Base-by-base conservation (phyloP, 2,113 vertebrate species). In the Actinemys pallida region DNA sequence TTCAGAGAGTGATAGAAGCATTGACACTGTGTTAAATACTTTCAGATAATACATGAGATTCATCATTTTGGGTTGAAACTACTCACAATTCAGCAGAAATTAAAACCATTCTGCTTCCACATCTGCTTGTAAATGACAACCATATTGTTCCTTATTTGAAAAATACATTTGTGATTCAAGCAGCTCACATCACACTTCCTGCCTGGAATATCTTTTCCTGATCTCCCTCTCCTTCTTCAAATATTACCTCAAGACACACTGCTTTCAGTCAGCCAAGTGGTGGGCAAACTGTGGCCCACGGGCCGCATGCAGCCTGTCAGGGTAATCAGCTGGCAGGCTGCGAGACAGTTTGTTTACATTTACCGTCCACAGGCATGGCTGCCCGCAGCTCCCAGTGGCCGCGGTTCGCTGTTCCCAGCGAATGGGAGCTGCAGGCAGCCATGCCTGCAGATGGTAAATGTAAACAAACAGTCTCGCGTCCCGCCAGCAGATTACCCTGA, bases 1-100 rank as follows among this genome's bases (percentile, higher is more conserved):
- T 72, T 53, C 9, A 79, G 2, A 1, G 2, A 53, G 39, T 65
- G 0, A 1, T 75, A 85, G 35, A 90, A 89, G 3, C 25, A 65
- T 24, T 86, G 65, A 16, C 27, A 78, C 35, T 75, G 9, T 22
- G 11, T 22, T 94, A 81, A 92, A 87, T 79, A 42, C 22, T 87
- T 95, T 81, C 12, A 45, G 7, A 42, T 82, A 54, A 75, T 8
- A 79, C 19, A 14, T 39, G 10, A 20, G 81, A 65, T 89, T 75
- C 85, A 10, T 79, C 25, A 78, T 92, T 90, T 87, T 35, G 94
- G 45, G 25, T 19, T 75, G 45, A 85, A 76, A 72, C 0, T 56
- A 14, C 65, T n/a, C 4, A 56, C 88, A 84, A 3, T 1, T 72
- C 82, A 62, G 4, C 5, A 20, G 35, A 84, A 83, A 62, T 75